Percentiles rank a stretch among this genome's conserved stretches.
phyloP scores from a whole-genome alignment of 2,888 invertebrate species.

The Campopleginae sp. region DNA sequence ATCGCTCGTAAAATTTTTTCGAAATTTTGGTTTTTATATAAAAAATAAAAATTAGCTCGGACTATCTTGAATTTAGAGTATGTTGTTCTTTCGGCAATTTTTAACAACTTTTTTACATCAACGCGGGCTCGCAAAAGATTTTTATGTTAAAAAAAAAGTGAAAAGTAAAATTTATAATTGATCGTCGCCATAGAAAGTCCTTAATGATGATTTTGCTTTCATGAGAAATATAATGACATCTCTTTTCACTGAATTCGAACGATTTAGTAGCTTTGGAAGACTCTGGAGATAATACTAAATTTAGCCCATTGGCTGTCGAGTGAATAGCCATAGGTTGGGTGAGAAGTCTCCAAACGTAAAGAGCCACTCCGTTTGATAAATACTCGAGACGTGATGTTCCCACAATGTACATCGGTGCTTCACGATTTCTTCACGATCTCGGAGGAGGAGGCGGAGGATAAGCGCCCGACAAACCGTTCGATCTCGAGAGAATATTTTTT shows the following conservation, averaged over 20 bases:
- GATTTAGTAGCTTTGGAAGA: not conserved
- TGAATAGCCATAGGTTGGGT: slow-evolving; percentile 25
- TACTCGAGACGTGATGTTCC: slow-evolving; percentile 58
- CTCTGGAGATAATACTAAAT: slow-evolving; percentile 6
- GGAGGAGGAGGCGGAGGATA: no score
- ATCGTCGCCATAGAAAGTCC: no score
- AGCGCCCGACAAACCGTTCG: slow-evolving; percentile 8
- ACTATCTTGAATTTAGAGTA: no score
- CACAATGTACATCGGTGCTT: slow-evolving; percentile 26
- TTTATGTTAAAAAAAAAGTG: no score
- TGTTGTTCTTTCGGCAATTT: no score
- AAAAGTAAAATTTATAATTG: no score
- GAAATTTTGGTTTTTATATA: no score
- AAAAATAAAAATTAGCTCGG: no score
- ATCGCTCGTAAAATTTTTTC: no score
- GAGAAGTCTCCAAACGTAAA: slow-evolving; percentile 44
- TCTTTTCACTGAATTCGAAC: not conserved
- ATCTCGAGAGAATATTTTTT: slow-evolving; percentile 26
- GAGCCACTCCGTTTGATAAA: slow-evolving; percentile 61
- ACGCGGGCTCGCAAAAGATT: no score
- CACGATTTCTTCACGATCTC: slow-evolving; percentile 8
- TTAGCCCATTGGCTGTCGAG: slow-evolving; percentile 10
- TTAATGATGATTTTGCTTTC: not conserved
- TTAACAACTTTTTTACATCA: no score
- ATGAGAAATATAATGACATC: not conserved